These are phyloP conservation scores for Sipunculus nudus DNA, from an alignment of 2,888 invertebrate genomes.

Conservation along the genomic window DNA sequence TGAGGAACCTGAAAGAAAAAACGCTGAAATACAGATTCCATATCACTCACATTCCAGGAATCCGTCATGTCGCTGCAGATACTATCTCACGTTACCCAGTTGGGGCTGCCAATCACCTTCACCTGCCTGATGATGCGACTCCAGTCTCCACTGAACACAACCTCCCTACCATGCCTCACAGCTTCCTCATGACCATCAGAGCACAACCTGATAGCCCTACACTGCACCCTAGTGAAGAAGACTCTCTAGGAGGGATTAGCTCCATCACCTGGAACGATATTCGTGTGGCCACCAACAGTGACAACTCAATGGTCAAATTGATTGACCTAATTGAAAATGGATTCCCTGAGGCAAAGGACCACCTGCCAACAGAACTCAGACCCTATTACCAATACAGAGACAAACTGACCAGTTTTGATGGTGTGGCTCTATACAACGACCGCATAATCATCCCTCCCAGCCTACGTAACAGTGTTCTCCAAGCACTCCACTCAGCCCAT, in stretches of 20 bases:
- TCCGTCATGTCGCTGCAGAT: slow-evolving; percentile 30
- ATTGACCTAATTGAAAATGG: slow-evolving; percentile 23
- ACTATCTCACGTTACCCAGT: slow-evolving; percentile 34
- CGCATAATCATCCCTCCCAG: slow-evolving; percentile 41
- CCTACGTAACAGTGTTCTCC: slow-evolving; percentile 30
- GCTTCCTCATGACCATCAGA: too few species aligned
- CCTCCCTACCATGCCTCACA: too few species aligned
- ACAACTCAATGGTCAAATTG: slow-evolving; percentile 23
- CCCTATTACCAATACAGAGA: slow-evolving; percentile 20
- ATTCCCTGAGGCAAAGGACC: slow-evolving; percentile 10
- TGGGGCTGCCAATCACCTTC: slow-evolving; percentile 18
- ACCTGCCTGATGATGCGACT: too few species aligned
- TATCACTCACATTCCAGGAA: slow-evolving; percentile 35
- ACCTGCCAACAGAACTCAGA: slow-evolving; percentile 7
- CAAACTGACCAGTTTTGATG: slow-evolving; percentile 16
- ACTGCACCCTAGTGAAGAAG: too few species aligned
- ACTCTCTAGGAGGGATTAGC: slow-evolving; percentile 7
- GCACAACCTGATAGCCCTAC: too few species aligned
- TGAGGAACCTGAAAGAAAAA: slow-evolving; percentile 44
- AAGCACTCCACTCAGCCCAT: slow-evolving; percentile 43
- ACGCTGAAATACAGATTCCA: slow-evolving; percentile 34
- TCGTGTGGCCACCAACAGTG: slow-evolving; percentile 33
- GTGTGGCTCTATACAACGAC: slow-evolving; percentile 36
- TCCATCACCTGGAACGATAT: slow-evolving; percentile 41
- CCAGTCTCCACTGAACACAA: too few species aligned